phyloP scores from a whole-genome alignment of 2,797 vertebrate genomes.

The Coregonus sp. region DNA sequence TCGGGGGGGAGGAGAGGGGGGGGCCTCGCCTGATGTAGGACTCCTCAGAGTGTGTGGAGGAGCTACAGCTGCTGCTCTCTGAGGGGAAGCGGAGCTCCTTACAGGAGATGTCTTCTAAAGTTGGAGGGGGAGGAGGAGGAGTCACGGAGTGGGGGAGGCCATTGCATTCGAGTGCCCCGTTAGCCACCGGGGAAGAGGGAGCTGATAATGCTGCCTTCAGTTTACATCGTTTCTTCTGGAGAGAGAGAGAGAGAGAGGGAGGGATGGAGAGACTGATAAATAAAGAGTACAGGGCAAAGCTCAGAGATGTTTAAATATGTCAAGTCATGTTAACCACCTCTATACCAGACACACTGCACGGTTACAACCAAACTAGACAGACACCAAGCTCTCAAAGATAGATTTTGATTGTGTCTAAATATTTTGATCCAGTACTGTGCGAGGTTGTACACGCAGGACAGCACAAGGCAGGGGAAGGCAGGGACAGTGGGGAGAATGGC shows the following conservation, averaged over 20 bases:
- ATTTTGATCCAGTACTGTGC: background rate
- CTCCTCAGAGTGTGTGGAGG: conserved; percentile 89
- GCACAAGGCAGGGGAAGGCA: background rate
- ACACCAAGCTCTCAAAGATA: background rate
- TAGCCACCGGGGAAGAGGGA: conserved; percentile 70
- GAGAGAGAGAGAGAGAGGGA: background rate
- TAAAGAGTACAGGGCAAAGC: background rate
- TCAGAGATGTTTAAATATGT: background rate
- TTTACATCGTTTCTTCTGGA: conserved; percentile 94
- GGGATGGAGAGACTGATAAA: background rate
- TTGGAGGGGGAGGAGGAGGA: conserved; percentile 66
- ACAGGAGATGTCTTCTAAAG: conserved; percentile 75
- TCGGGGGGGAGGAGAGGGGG: conserved; percentile 66
- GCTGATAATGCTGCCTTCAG: conserved; percentile 78
- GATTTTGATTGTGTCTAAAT: background rate
- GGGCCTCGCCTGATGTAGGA: conserved; percentile 81
- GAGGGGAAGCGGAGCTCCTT: conserved; percentile 79
- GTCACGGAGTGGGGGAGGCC: conserved; percentile 68
- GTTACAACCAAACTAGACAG: background rate
- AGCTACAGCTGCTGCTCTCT: conserved; percentile 89
- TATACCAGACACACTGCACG: conserved; percentile 27
- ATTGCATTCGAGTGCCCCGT: conserved; percentile 81
- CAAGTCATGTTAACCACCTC: conserved; percentile 45
- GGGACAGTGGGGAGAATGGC: background rate
- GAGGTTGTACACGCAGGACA: background rate